Evolutionary conservation across 2,888 invertebrate genomes (phyloP), one percentile per base, ranked within the genome.

Genomic region (Tetheella fluctuosa): DNA sequence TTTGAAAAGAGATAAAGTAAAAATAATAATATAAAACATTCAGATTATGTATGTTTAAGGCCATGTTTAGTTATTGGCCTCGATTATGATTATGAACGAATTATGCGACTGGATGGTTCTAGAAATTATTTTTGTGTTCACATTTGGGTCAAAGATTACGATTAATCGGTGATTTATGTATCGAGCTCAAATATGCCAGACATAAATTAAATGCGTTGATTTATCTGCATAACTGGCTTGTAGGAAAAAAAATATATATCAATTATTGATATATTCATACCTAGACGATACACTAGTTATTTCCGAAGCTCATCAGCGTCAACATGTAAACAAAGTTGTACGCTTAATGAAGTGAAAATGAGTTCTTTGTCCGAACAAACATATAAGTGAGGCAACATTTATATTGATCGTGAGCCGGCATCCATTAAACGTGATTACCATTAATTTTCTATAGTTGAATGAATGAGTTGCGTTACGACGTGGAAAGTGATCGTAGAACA

Each of bases 131-230:
- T 54, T 30, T 13, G 23, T 20, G 23, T 55, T 55, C 20, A 55
- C 20, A 55, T 55, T 34, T 15, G n/a, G 55, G 55, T 55, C 37
- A 55, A 55, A 17, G 34, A 34, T 34, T 55, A 34, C 20, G 2
- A 34, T 55, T 23, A 34, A 12, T 8, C 13, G 5, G 28, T 55
- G 54, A 54, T 28, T 54, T 54, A 30, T 28, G 30, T 54, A 55
- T 55, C 30, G 12, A 20, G 15, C n/a, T 53, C 48, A 20, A 20
- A 39, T 39, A 39, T 39, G 0, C 39, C n/a, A 39, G 39, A 39
- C 7, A 20, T 48, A 20, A 48, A 48, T 48, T 48, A 48, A 48
- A 48, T 20, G 48, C 20, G 1, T 48, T 10, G 20, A 48, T 48
- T 48, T 48, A 20, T 48, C 5, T 42, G n/a, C 42, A 7, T 42